Evolutionary conservation across 2,797 vertebrate species (phyloP).

Genomic region (Rhinophrynus dorsalis): DNA sequence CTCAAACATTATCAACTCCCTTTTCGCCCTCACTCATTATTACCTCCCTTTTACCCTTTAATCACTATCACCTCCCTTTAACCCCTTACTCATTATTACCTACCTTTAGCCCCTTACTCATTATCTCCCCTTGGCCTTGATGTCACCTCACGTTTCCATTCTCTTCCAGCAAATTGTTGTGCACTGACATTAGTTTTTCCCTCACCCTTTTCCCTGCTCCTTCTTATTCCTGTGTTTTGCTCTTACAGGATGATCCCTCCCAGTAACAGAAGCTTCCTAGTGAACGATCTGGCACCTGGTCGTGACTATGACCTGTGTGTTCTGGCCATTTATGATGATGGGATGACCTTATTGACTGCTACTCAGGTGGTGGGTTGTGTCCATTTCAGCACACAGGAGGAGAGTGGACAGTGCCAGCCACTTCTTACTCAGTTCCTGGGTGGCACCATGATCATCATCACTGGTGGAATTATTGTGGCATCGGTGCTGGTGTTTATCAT

Average conservation of each 20-base stretch:
- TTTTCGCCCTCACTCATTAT: no score
- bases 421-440: conserved; percentile 69
- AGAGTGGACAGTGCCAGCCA: conserved; percentile 73
- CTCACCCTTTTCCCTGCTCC: not conserved
- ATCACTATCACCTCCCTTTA: no score
- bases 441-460: conserved; percentile 86
- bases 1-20: no score
- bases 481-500: conserved; percentile 91
- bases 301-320: conserved; percentile 80
- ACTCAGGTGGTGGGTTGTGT: conserved; percentile 86
- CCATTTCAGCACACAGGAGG: conserved; percentile 82
- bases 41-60: no score
- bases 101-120: no score
- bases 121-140: no score
- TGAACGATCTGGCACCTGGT: conserved; percentile 86
- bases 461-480: conserved; percentile 82
- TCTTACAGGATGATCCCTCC: conserved; percentile 85
- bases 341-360: conserved; percentile 83
- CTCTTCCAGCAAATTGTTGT: no score
- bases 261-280: conserved; percentile 84
- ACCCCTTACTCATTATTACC: no score
- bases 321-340: conserved; percentile 65
- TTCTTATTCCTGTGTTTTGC: not conserved
- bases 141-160: no score
- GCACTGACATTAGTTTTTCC: not conserved